A percentile compares a stretch with the other conserved stretches of the same genome.
Conservation (phyloP, 2,797 vertebrate genomes). For the Masticophis lateralis region DNA sequence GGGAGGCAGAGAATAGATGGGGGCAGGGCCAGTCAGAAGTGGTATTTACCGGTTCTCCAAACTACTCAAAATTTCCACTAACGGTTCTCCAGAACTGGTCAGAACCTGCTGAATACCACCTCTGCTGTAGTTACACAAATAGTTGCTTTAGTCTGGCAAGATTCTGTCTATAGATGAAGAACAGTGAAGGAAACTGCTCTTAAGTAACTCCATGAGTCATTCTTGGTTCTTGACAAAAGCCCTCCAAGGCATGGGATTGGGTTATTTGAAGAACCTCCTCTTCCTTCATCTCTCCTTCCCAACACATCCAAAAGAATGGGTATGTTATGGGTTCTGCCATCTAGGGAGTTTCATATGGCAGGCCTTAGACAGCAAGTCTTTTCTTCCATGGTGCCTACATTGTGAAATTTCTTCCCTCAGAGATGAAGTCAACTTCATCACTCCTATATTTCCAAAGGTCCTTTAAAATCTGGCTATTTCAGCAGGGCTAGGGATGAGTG, state of each 20-base stretch:
- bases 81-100: no score
- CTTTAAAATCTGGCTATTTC: not conserved
- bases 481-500: not conserved
- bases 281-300: not conserved
- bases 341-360: not conserved
- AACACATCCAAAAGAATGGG: not conserved
- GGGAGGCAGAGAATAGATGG: no score
- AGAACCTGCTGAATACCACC: no score
- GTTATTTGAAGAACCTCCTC: not conserved
- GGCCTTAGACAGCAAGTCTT: not conserved
- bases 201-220: not conserved
- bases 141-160: not conserved
- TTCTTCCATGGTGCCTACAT: not conserved
- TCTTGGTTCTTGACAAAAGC: not conserved
- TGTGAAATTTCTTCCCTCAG: not conserved
- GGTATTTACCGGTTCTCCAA: no score
- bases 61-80: no score
- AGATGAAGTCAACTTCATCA: no score
- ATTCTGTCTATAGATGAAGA: not conserved
- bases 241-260: not conserved
- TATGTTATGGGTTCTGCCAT: not conserved
- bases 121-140: not conserved
- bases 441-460: not conserved
- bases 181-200: not conserved
- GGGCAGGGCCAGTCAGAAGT: no score